phyloP scores from a whole-genome alignment of 1,140 invertebrate genomes.

The Zaprionus taronus region DNA sequence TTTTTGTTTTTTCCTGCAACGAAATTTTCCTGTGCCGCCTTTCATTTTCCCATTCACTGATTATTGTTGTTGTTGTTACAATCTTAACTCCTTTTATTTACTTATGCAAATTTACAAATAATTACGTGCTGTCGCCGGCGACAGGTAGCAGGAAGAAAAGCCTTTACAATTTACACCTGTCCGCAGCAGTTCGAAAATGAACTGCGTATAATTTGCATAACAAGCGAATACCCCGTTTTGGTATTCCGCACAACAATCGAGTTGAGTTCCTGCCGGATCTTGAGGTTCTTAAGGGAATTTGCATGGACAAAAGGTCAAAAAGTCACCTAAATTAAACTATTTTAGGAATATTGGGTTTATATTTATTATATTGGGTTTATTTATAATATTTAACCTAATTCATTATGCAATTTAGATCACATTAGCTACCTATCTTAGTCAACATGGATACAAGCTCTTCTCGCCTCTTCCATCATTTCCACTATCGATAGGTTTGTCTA shows the following conservation, averaged over 20 bases:
- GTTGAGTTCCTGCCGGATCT: conserved; percentile 18
- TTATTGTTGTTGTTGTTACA: conserved; percentile 15
- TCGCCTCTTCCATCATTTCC: no score
- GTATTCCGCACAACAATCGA: conserved; percentile 1
- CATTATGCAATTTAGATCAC: no score
- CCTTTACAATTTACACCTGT: conserved; percentile 49
- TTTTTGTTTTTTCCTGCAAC: conserved; percentile 69
- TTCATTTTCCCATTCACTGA: conserved; percentile 54
- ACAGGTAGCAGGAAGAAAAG: conserved; percentile 26
- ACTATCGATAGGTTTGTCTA: no score
- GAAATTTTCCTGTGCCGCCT: conserved; percentile 46
- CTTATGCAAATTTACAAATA: conserved; percentile 46
- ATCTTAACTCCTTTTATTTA: conserved; percentile 41
- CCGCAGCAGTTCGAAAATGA: conserved; percentile 14
- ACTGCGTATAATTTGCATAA: conserved; percentile 44
- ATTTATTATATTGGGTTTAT: no score
- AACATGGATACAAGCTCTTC: no score
- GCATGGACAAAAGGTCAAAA: not conserved
- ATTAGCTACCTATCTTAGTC: no score
- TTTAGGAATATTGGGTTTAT: no score
- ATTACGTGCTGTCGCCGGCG: conserved; percentile 26
- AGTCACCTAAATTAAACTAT: no score
- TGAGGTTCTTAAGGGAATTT: not conserved
- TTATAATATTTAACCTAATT: no score
- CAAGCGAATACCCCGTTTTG: conserved; percentile 26